Evolutionary conservation across 2,888 invertebrate genomes (phyloP).

Genomic region (Boloria selene): DNA sequence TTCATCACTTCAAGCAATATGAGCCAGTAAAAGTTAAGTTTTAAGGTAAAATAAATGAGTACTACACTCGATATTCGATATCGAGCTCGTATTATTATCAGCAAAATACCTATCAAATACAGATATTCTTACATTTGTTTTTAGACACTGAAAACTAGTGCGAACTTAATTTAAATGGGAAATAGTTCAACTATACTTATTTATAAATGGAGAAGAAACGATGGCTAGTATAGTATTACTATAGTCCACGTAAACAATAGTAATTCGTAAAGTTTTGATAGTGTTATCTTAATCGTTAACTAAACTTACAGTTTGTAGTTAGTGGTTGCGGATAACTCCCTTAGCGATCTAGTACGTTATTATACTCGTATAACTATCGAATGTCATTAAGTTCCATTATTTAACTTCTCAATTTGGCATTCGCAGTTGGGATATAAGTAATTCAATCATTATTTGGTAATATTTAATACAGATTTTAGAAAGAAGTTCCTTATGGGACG

Average conservation of each 20-base stretch:
- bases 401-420: no score
- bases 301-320: constrained; percentile 4
- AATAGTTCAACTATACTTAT: no score
- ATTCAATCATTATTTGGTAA: no score
- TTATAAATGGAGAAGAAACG: no score
- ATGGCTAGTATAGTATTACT: no score
- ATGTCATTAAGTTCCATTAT: no score
- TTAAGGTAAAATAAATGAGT: background rate
- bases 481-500: no score
- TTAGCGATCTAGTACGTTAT: background rate
- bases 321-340: background rate
- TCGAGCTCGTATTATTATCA: background rate
- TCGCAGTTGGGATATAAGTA: no score
- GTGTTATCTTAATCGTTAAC: constrained; percentile 12
- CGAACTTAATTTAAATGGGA: no score
- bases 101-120: background rate
- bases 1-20: background rate
- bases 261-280: background rate
- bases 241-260: background rate
- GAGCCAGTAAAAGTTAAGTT: background rate
- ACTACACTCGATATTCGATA: constrained; percentile 5
- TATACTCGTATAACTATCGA: no score
- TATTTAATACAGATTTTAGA: background rate
- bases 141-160: no score
- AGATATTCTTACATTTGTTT: no score